Evolutionary conservation across 2,113 vertebrate genomes (phyloP), one percentile per base, ranked within the genome.

Genomic region (Tachysurus fulvidraco): DNA sequence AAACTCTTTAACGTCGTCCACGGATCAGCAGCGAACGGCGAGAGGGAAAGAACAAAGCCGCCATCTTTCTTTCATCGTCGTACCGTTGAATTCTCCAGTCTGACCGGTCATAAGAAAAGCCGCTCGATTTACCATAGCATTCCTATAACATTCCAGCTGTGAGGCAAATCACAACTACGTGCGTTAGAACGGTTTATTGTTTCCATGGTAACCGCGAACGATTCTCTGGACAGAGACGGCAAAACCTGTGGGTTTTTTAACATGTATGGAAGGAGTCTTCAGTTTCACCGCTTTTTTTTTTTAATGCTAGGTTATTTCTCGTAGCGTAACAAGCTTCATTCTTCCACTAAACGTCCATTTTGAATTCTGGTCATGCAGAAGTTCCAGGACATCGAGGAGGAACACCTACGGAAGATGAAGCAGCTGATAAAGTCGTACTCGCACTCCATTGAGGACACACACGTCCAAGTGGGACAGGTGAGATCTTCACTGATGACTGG

Each of bases 391-490:
- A 96, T 98, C 30, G 98, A 99, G 73, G 97, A 98, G 89, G 83
- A 93, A 16, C 96, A 99, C 88, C 91, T 99, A 60, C 93, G 93
- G 30, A 97, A 98, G 92, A 97, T 99, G 96, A 99, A 99, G 90
- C 95, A 95, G 0, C 94, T 99, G 89, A 95, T 99, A 28, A 96
- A 97, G 88, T 95, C 96, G 78, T 99, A 97, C 52, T 96, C 96
- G 0, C 97, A 99, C 92, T 98, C 98, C 0, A 95, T 98, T 69
- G 98, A 98, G 88, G 97, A 99, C 92, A 99, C 98, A 0, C 97
- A 99, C 0, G 97, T 99, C 11, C 98, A 99, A 91, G 96, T 99
- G 3, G 98, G 98, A 81, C 98, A 99, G 97, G 98, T 97, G 91
- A 25, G 16, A 2, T 0, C 78, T 17, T 13, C 11, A 2, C 81